These are phyloP conservation scores for Cryptus viduatorius DNA, from an alignment of 2,888 invertebrate species.

Conservation along the genomic window DNA sequence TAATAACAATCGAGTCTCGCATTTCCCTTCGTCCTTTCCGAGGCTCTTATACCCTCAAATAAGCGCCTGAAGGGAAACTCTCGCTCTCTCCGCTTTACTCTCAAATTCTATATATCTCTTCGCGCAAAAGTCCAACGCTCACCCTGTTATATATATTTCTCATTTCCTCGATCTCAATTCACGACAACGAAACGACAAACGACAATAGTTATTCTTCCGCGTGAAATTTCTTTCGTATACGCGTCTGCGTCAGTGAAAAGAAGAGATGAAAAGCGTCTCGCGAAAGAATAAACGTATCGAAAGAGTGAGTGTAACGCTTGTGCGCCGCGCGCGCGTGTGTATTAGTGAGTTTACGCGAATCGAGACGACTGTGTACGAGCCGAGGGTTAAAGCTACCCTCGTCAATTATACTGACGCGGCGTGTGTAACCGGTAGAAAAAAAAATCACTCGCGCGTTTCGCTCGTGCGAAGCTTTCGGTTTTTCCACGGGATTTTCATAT, in stretches of 20 bases:
- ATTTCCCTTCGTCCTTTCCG: conserved; percentile 44
- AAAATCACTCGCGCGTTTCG: conserved; percentile 55
- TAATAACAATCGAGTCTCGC: conserved; percentile 67
- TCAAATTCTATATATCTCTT: conserved; percentile 33
- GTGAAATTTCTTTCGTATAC: conserved; percentile 44
- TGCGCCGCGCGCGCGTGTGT: background rate
- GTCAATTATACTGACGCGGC: conserved; percentile 62
- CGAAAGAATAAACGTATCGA: conserved; percentile 49
- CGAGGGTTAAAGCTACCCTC: conserved; percentile 60
- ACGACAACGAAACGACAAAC: conserved; percentile 51
- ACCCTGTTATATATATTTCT: conserved; percentile 17
- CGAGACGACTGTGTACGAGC: conserved; percentile 18
- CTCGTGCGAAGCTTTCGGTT: background rate
- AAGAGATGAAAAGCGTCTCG: conserved; percentile 14
- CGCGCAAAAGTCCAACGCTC: conserved; percentile 28
- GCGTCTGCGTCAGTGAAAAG: conserved; percentile 13
- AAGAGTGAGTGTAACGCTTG: conserved; percentile 20
- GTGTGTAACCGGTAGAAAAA: conserved; percentile 58
- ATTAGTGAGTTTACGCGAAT: conserved; percentile 5
- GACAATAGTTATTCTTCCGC: conserved; percentile 45
- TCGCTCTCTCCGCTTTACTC: conserved; percentile 27
- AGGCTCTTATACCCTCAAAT: conserved; percentile 34
- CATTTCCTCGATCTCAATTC: conserved; percentile 49
- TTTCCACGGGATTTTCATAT: background rate
- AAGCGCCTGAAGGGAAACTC: conserved; percentile 49